Base-by-base conservation (phyloP, 2,888 invertebrate genomes). In the Oeneis ivallda region DNA sequence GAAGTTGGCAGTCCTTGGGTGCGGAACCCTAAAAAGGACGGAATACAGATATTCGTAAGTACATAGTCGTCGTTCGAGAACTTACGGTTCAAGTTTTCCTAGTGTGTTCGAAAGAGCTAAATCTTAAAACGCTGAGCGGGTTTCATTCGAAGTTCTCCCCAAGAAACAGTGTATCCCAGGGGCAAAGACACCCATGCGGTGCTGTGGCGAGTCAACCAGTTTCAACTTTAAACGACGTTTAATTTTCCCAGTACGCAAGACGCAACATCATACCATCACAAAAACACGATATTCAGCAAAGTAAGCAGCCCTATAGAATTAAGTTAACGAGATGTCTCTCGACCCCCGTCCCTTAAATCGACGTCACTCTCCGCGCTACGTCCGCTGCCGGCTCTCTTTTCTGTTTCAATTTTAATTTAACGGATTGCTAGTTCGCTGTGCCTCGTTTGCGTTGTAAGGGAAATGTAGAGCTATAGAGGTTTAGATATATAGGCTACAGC, bases 401-500 rank as follows among this genome's bases (percentile, higher is more conserved):
- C 72, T 75, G 75, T 72, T 75, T 73, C 76, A 78, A 76, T 80
- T 85, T 79, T 78, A 82, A 85, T 84, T 84, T 86, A 75, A 79
- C 79, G 79, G 76, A 76, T 77, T 76, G 77, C 74, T 80, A 75
- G 77, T 69, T 79, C 76, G 69, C 70, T 73, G 72, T 69, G 60
- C 56, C 52, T 53, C 63, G 60, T 70, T 57, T 67, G 62, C 65
- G 47, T 49, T 32, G 61, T 61, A 52, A 41, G 39, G 61, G 39
- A 61, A 50, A 50, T 13, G 49, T 50, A 43, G 13, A 43, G 41
- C 41, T 43, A 37, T 37, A 37, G 7, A 37, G 37, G 9, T 37
- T 37, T 1, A 37, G 37, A 37, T 37, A 8, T 37, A n/a, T n/a
- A n/a, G n/a, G n/a, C n/a, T n/a, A n/a, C 5, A 26, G 5, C 26